These are phyloP conservation scores for Lepidochitona cinerea DNA, from an alignment of 2,888 invertebrate species.

Conservation along the genomic window DNA sequence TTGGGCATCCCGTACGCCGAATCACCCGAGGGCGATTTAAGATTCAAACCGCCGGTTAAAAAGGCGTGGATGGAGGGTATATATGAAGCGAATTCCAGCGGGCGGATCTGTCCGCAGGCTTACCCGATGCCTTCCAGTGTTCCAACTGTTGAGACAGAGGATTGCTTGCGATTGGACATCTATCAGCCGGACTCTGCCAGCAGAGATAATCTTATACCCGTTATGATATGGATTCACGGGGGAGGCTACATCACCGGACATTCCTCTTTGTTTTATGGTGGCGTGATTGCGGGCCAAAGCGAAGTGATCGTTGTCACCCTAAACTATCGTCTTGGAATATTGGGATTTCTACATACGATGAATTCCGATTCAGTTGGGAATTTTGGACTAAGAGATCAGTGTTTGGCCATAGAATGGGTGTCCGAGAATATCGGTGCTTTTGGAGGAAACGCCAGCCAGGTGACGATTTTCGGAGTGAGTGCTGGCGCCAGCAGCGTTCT, in stretches of 20 bases:
- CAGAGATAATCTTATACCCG: neutral
- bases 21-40: neutral
- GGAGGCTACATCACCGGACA: neutral
- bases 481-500: neutral
- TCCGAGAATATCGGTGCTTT: neutral
- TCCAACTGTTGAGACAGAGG: neutral
- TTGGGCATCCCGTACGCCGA: conserved; percentile 8
- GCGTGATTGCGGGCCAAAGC: neutral
- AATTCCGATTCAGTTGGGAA: neutral
- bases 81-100: neutral
- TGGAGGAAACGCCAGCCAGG: neutral
- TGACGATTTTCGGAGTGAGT: neutral
- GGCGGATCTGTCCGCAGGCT: neutral
- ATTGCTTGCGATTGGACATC: neutral
- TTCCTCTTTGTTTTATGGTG: neutral
- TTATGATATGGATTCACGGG: conserved; percentile 4
- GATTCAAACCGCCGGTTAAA: conserved; percentile 8
- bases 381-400: conserved; percentile 1
- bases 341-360: neutral
- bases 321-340: neutral
- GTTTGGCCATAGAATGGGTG: neutral
- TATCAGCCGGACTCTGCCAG: neutral
- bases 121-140: neutral
- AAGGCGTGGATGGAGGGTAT: neutral
- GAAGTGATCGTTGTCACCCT: neutral